Base-by-base conservation (phyloP, 30 jellyfish, hydroid and myxozoan genomes). In the Rhopilema esculentum region DNA sequence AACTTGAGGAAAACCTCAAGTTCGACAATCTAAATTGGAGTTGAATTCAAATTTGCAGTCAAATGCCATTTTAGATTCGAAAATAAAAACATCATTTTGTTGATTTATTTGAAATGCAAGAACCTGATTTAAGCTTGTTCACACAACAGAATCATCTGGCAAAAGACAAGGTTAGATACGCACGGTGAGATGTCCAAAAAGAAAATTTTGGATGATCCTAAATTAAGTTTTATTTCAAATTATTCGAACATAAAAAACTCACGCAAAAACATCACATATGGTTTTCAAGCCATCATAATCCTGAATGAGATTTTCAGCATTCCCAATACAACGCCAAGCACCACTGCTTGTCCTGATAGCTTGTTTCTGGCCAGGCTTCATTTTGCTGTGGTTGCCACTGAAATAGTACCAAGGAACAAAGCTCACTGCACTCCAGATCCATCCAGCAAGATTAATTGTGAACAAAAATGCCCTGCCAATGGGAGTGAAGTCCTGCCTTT, bases 361-460 rank as follows among this genome's bases (percentile, higher is more conserved):
- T 72, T 94, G 98, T 33, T 65, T 66, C 20, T 63, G 51, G 31
- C 97, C 97, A 25, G 90, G 91, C 72, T 88, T 88, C 72, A 31
- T 89, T 27, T 76, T 87, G 26, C 52, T 72, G 89, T 79, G 89
- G 77, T 93, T 89, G 18, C 97, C 98, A 84, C 97, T 89, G 19
- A 89, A 63, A 51, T 80, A 83, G 49, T 79, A 94, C 98, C 97
- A 89, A 2, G 98, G 98, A 62, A 85, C 29, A 67, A 94, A 94
- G 52, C 97, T 80, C 30, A 94, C 87, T n/a, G 90, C 94, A 80
- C 94, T 86, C 98, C 98, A 94, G 57, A 94, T 75, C 98, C 98
- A 94, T 19, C 98, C 98, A 25, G 96, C 97, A 24, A 94, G 86
- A 79, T 89, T 88, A n/a, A 87, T 75, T 20, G 98, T 80, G 75